These are phyloP conservation scores for Malthinus seriepunctatus DNA, from an alignment of 2,888 invertebrate species.

Conservation along the genomic window DNA sequence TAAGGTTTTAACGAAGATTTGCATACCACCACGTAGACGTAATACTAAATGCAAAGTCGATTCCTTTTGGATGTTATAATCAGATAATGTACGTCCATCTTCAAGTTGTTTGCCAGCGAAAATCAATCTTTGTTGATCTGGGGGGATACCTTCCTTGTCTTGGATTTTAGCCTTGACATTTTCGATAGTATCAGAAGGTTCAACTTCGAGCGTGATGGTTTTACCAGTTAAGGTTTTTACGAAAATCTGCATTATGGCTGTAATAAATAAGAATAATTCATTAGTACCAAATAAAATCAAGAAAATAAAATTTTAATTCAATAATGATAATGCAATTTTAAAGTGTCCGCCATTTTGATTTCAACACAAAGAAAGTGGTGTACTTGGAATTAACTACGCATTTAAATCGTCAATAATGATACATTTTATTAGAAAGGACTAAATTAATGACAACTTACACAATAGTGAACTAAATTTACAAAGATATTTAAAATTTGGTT, in stretches of 20 bases:
- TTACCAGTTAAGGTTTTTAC: slow-evolving; percentile 64
- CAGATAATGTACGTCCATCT: slow-evolving; percentile 66
- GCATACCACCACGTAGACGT: slow-evolving; percentile 91
- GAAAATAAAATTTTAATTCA: too few species aligned
- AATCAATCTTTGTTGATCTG: slow-evolving; percentile 83
- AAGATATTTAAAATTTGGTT: slow-evolving; percentile 8
- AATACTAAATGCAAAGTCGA: slow-evolving; percentile 94
- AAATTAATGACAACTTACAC: too few species aligned
- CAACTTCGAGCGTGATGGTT: slow-evolving; percentile 61
- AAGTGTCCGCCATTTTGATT: slow-evolving; percentile 11
- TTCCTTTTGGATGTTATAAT: slow-evolving; percentile 89
- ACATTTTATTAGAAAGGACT: not conserved
- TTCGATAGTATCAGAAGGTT: slow-evolving; percentile 63
- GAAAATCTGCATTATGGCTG: slow-evolving; percentile 43
- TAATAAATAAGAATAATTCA: too few species aligned
- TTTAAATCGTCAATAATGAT: too few species aligned
- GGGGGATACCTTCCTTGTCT: slow-evolving; percentile 82
- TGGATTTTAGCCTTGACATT: slow-evolving; percentile 62
- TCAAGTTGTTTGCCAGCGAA: slow-evolving; percentile 88
- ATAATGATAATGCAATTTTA: slow-evolving; percentile 1
- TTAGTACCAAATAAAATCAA: too few species aligned
- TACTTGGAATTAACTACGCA: too few species aligned
- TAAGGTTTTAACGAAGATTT: slow-evolving; percentile 65
- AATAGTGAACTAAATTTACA: not conserved
- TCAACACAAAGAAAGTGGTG: not conserved